Percentiles rank a stretch among this genome's conserved stretches.
These are phyloP conservation scores for Diabrotica undecimpunctata DNA, from an alignment of 1,140 invertebrate genomes.

Conservation along the genomic window DNA sequence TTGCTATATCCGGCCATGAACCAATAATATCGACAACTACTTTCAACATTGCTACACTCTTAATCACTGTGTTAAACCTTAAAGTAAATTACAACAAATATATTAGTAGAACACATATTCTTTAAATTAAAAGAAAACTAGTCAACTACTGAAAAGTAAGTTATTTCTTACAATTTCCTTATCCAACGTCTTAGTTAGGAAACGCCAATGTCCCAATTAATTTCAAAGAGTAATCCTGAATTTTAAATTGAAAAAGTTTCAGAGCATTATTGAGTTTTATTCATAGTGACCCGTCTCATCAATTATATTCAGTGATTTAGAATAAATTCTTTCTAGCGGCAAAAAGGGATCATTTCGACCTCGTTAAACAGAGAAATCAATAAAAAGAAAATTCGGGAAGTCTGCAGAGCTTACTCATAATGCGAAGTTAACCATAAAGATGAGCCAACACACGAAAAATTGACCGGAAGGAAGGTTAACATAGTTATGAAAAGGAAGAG, in stretches of 20 bases:
- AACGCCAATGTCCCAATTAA: neutral
- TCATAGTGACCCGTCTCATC: conserved; percentile 4
- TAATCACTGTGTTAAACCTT: too few relatives aligned
- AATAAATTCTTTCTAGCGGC: conserved; percentile 9
- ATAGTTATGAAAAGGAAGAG: too few relatives aligned
- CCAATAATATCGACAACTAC: too few relatives aligned
- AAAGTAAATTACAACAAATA: too few relatives aligned
- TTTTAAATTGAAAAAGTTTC: conserved; percentile 12
- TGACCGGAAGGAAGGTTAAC: too few relatives aligned
- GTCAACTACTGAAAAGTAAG: too few relatives aligned
- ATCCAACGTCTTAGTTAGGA: too few relatives aligned
- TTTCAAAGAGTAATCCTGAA: neutral
- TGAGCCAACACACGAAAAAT: neutral
- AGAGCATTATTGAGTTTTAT: conserved; percentile 8
- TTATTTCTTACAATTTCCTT: too few relatives aligned
- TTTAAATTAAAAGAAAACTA: too few relatives aligned
- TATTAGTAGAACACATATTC: too few relatives aligned
- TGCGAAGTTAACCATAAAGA: neutral
- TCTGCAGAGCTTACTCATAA: conserved; percentile 2
- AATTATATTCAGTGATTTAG: conserved; percentile 9
- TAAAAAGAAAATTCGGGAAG: conserved; percentile 3
- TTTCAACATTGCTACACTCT: too few relatives aligned
- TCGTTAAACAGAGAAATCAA: conserved; percentile 6
- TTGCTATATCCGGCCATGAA: too few relatives aligned
- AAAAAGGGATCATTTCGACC: conserved; percentile 8